Conservation (phyloP, 2,113 vertebrate genomes). For the Theristicus caerulescens region DNA sequence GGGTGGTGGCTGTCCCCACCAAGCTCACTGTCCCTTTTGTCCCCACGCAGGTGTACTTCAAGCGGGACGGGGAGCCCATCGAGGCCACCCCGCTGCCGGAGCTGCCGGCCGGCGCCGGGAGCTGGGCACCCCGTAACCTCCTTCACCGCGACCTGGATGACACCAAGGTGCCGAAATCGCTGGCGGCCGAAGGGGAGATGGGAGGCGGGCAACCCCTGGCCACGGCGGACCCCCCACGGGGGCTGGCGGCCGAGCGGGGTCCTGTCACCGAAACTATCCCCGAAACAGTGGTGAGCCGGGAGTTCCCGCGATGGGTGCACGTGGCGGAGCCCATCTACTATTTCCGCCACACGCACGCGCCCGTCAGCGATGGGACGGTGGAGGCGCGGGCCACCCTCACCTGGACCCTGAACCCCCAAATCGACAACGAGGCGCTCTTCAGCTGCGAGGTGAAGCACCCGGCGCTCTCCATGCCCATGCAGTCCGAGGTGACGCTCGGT, state of each 20-base stretch:
- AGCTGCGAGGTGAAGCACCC: conserved; percentile 97
- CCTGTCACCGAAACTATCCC: conserved; percentile 84
- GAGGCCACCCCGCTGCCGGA: conserved; percentile 83
- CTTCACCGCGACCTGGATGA: conserved; percentile 85
- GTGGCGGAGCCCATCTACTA: conserved; percentile 86
- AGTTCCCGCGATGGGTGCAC: conserved; percentile 94
- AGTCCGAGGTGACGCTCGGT: conserved; percentile 91
- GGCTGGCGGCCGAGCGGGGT: conserved; percentile 72
- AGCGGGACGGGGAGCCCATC: conserved; percentile 87
- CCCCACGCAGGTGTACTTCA: conserved; percentile 87
- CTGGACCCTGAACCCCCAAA: conserved; percentile 92
- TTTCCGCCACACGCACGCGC: conserved; percentile 80
- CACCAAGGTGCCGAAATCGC: conserved; percentile 84
- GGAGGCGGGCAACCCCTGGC: conserved; percentile 46
- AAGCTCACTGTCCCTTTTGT: fast-evolving
- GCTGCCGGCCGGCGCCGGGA: conserved; percentile 57
- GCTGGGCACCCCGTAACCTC: conserved; percentile 73
- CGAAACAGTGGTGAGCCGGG: conserved; percentile 90
- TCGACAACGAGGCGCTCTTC: conserved; percentile 93
- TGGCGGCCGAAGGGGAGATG: conserved; percentile 75
- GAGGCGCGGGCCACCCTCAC: conserved; percentile 89
- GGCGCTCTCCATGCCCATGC: conserved; percentile 95
- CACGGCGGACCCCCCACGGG: conserved; percentile 75
- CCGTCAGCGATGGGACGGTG: conserved; percentile 82
- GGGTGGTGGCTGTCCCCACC: fast-evolving